Percentiles rank a stretch among this genome's conserved stretches.
Evolutionary conservation across 2,797 vertebrate genomes (phyloP).

Genomic region (Premnoplex brunnescens): DNA sequence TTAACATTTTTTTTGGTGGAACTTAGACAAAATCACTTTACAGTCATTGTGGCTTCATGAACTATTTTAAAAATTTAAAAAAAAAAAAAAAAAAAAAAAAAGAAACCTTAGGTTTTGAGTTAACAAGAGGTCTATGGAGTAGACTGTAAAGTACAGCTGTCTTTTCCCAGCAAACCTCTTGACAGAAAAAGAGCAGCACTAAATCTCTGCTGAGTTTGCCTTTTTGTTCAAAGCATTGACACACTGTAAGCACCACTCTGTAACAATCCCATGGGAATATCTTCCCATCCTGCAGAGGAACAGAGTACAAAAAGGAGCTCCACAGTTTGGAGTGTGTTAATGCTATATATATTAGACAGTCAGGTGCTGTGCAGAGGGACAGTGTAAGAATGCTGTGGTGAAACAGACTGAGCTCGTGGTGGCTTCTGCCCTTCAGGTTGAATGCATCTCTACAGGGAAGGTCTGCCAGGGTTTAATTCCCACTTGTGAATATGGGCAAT

Average conservation of each 20-base stretch:
- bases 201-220: neutral
- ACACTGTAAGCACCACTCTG: rapidly evolving
- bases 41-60: neutral
- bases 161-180: neutral
- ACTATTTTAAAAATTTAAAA: neutral
- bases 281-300: neutral
- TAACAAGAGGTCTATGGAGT: neutral
- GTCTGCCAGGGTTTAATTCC: neutral
- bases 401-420: neutral
- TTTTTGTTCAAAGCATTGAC: neutral
- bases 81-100: neutral
- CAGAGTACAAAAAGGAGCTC: neutral
- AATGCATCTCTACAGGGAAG: neutral
- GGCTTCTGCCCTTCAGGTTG: neutral
- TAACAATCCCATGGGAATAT: neutral
- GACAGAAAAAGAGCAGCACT: neutral
- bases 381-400: neutral
- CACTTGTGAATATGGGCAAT: neutral
- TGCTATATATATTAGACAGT: rapidly evolving
- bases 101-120: neutral
- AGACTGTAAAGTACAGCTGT: neutral
- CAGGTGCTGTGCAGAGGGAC: rapidly evolving
- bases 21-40: neutral
- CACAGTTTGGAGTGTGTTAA: neutral
- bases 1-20: neutral